A percentile compares a stretch with the other conserved stretches of the same genome.
These are phyloP conservation scores for Stichopus horrens DNA, from an alignment of 53 echinoderm and acorn worm species.

Conservation along the genomic window DNA sequence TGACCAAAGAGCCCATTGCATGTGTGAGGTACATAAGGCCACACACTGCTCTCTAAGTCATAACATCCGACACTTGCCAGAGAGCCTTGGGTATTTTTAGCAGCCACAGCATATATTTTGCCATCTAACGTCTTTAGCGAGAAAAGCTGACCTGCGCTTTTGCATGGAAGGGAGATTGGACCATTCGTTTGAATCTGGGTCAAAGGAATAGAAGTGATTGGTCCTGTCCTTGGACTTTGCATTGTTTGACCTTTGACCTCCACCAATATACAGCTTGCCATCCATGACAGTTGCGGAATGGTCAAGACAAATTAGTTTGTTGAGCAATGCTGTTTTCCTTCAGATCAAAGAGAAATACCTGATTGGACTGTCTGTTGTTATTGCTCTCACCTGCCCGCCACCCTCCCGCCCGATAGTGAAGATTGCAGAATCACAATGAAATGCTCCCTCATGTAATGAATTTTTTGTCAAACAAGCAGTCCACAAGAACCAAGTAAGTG, in stretches of 20 bases:
- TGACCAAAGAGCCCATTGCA: constrained; percentile 80
- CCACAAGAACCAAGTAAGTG: not conserved
- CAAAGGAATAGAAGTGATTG: constrained; percentile 69
- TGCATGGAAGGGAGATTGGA: constrained; percentile 76
- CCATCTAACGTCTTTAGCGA: constrained; percentile 60
- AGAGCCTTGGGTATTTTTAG: constrained; percentile 81
- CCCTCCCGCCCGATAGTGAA: constrained; percentile 26
- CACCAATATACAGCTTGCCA: constrained; percentile 56
- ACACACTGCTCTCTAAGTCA: constrained; percentile 65
- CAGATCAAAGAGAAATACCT: constrained; percentile 16
- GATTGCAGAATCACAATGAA: constrained; percentile 6
- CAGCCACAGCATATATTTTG: constrained; percentile 82
- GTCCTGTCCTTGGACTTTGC: constrained; percentile 82
- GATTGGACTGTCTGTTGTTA: not conserved
- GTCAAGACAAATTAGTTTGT: constrained; percentile 42
- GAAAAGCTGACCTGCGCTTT: constrained; percentile 75
- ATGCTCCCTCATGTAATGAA: not conserved
- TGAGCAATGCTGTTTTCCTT: constrained; percentile 19
- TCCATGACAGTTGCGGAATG: constrained; percentile 52
- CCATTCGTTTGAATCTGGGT: constrained; percentile 63
- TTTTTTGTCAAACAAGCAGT: constrained; percentile 2
- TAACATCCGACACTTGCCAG: constrained; percentile 87
- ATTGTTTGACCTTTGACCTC: constrained; percentile 81
- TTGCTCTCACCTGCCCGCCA: constrained; percentile 37
- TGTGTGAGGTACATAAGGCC: constrained; percentile 68